phyloP scores from a whole-genome alignment of 1,140 invertebrate species.

The Ptiloglossa arizonensis region DNA sequence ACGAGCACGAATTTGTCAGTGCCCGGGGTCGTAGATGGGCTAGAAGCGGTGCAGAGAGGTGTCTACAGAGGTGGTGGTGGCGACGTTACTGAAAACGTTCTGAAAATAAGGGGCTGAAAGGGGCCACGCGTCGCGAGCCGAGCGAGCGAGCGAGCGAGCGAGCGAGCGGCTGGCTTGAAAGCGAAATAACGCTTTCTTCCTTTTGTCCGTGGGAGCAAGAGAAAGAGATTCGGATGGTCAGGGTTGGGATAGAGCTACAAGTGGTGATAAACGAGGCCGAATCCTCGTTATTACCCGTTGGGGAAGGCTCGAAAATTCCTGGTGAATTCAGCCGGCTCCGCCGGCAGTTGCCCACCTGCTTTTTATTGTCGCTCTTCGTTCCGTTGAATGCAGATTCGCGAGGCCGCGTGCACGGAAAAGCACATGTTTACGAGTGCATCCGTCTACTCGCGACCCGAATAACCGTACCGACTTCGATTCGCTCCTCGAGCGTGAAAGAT shows the following conservation, averaged over 20 bases:
- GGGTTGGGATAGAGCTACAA: conserved; percentile 79
- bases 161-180: conserved; percentile 18
- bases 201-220: conserved; percentile 27
- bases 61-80: conserved; percentile 16
- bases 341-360: conserved; percentile 17
- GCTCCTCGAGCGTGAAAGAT: no score
- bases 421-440: neutral
- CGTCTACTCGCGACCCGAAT: neutral
- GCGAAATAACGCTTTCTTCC: conserved; percentile 46
- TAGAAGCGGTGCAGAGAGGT: neutral
- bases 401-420: neutral
- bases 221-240: conserved; percentile 50
- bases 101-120: conserved; percentile 66
- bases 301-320: conserved; percentile 65
- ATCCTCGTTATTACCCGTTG: conserved; percentile 78
- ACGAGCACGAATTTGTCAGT: neutral
- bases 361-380: conserved; percentile 19
- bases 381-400: neutral
- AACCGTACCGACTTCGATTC: neutral
- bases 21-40: neutral
- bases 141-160: no score
- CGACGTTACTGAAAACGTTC: conserved; percentile 46
- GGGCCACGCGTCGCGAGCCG: conserved; percentile 46
- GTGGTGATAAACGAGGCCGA: conserved; percentile 81
- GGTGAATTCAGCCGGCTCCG: conserved; percentile 51